These are phyloP conservation scores for Apodemia duryi DNA, from an alignment of 2,888 invertebrate species.

Conservation along the genomic window DNA sequence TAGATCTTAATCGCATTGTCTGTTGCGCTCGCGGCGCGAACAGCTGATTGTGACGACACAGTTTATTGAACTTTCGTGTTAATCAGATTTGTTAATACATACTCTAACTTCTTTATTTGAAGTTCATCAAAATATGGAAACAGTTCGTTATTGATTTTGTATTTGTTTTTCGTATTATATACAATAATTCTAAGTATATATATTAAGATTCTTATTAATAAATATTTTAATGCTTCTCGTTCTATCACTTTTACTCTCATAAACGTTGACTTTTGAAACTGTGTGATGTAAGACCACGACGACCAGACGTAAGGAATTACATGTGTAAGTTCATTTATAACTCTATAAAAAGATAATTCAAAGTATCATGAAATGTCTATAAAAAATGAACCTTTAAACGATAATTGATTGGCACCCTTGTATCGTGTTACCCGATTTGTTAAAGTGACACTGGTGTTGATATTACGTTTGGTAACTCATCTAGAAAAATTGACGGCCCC, in stretches of 20 bases:
- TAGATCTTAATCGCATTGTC: constrained; percentile 81
- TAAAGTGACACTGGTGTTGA: constrained; percentile 78
- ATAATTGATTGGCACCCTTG: constrained; percentile 49
- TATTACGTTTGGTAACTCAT: constrained; percentile 68
- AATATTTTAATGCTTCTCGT: too few species aligned
- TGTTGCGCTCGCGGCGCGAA: constrained; percentile 75
- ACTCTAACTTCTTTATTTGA: not conserved
- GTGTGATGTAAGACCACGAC: too few species aligned
- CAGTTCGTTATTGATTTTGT: not conserved
- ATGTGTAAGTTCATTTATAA: not conserved
- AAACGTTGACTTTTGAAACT: too few species aligned
- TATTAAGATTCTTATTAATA: too few species aligned
- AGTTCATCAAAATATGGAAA: not conserved
- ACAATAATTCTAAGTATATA: too few species aligned
- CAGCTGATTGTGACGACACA: constrained; percentile 75
- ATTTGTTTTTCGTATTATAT: not conserved
- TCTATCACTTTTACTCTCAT: too few species aligned
- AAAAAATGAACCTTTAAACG: not conserved
- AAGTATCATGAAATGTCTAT: not conserved
- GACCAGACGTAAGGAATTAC: too few species aligned
- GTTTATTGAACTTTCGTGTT: constrained; percentile 62
- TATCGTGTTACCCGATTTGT: constrained; percentile 74
- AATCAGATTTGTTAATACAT: constrained; percentile 34
- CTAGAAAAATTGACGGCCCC: constrained; percentile 62
- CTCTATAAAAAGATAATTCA: not conserved